phyloP scores from a whole-genome alignment of 1,140 invertebrate species.

The Parasteatoda tepidariorum region DNA sequence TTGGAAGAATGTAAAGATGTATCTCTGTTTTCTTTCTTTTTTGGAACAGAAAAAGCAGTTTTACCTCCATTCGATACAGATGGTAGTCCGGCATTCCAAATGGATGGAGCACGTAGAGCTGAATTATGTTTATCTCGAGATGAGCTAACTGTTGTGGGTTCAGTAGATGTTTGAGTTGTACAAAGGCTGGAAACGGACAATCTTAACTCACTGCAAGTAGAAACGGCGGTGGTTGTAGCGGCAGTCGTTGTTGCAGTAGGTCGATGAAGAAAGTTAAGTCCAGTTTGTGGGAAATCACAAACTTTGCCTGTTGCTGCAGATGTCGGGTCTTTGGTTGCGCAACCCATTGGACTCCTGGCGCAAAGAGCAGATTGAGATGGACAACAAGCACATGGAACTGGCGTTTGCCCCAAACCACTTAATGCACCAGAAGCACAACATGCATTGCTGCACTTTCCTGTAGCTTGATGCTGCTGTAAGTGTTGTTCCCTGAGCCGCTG shows the following conservation, averaged over 20 bases:
- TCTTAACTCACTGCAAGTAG: not conserved
- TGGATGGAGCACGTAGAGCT: not conserved
- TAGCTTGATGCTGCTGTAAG: constrained; percentile 43
- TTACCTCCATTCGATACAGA: constrained; percentile 20
- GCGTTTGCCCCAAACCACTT: constrained; percentile 24
- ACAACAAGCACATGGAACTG: constrained; percentile 60
- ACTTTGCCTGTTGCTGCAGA: constrained; percentile 37
- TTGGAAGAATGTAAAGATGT: constrained; percentile 18
- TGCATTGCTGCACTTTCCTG: constrained; percentile 32
- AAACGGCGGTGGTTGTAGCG: not conserved
- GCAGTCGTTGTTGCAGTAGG: constrained; percentile 30
- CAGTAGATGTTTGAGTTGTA: not conserved
- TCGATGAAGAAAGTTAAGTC: constrained; percentile 43
- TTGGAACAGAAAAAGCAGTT: constrained; percentile 57
- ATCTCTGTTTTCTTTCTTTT: constrained; percentile 45
- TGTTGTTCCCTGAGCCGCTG: constrained; percentile 69
- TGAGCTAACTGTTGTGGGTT: constrained; percentile 38
- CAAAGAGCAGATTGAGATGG: constrained; percentile 55
- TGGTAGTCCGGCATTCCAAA: constrained; percentile 54
- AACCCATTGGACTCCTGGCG: constrained; percentile 44
- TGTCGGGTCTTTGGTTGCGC: constrained; percentile 44
- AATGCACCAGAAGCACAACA: constrained; percentile 9
- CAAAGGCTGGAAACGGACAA: constrained; percentile 23
- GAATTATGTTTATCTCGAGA: constrained; percentile 15
- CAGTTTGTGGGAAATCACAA: constrained; percentile 36